Percentiles rank a stretch among this genome's conserved stretches.
phyloP scores from a whole-genome alignment of 1,140 invertebrate genomes.

The Episyrphus balteatus region DNA sequence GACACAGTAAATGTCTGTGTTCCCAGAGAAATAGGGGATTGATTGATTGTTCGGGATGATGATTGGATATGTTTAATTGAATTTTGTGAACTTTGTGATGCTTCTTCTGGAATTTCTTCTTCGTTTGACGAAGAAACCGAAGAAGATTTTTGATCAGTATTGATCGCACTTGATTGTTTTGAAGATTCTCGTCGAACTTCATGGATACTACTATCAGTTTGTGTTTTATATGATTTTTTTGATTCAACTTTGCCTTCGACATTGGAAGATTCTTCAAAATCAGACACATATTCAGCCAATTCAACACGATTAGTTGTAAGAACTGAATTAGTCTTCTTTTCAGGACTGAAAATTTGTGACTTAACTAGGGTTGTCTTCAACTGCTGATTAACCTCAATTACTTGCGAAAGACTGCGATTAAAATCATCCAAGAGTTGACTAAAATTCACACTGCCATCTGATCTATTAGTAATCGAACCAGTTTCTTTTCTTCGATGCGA shows the following conservation, averaged over 20 bases:
- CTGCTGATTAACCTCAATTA: slow-evolving; percentile 15
- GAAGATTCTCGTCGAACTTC: no score
- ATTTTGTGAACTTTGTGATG: no score
- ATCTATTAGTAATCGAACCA: not conserved
- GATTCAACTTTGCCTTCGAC: not conserved
- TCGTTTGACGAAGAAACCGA: not conserved
- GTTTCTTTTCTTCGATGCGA: not conserved
- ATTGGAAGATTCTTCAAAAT: slow-evolving; percentile 4
- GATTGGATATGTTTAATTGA: no score
- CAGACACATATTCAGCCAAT: slow-evolving; percentile 5
- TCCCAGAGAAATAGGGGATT: no score
- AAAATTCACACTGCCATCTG: slow-evolving; percentile 2
- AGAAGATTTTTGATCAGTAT: not conserved
- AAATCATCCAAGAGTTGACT: slow-evolving; percentile 10
- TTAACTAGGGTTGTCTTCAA: slow-evolving; percentile 10
- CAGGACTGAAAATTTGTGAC: slow-evolving; percentile 7
- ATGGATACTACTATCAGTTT: not conserved
- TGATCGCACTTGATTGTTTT: not conserved
- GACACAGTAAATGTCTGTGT: no score
- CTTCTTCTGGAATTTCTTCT: not conserved
- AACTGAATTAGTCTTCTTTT: not conserved
- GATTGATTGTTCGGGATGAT: no score
- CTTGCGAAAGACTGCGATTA: slow-evolving; percentile 14
- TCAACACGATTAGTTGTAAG: not conserved
- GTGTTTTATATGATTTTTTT: not conserved